phyloP scores from a whole-genome alignment of 2,113 vertebrate species.

The Arvicanthis niloticus region DNA sequence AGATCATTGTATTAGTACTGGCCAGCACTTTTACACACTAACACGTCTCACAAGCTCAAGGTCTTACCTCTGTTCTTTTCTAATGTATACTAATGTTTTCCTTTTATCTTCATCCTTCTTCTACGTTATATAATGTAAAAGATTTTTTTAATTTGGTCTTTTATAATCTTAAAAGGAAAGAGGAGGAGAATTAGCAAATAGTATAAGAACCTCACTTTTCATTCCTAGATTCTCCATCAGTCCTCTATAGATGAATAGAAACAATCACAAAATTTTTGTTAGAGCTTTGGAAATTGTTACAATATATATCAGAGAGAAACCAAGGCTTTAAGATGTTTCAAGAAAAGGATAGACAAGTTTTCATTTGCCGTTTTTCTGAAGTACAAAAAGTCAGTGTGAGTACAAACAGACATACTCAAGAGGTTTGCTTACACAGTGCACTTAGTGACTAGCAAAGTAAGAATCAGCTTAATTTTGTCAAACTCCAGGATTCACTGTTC shows the following conservation, averaged over 20 bases:
- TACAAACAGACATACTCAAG: not conserved
- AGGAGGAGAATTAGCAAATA: not conserved
- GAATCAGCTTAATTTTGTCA: not conserved
- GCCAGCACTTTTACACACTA: not conserved
- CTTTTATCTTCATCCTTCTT: conserved; percentile 5
- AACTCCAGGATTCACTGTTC: not conserved
- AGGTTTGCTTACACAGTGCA: not conserved
- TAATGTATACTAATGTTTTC: not conserved
- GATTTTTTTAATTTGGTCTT: conserved; percentile 27
- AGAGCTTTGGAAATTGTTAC: not conserved
- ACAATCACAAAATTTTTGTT: conserved; percentile 20
- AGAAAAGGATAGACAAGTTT: conserved; percentile 27
- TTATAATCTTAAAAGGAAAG: conserved; percentile 14
- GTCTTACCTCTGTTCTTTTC: not conserved
- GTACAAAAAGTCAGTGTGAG: not conserved
- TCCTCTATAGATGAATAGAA: not conserved
- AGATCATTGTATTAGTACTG: not conserved
- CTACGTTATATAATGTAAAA: not conserved
- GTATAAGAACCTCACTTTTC: conserved; percentile 11
- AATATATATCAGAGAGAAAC: not conserved
- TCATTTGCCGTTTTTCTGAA: conserved; percentile 4
- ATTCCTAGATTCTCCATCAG: not conserved
- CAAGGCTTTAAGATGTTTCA: conserved; percentile 2
- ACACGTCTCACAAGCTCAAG: too few species aligned
- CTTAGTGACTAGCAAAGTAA: not conserved